Evolutionary conservation across 2,888 invertebrate species (phyloP), one percentile per base, ranked within the genome.

Genomic region (Cryptophagus acutangulus): DNA sequence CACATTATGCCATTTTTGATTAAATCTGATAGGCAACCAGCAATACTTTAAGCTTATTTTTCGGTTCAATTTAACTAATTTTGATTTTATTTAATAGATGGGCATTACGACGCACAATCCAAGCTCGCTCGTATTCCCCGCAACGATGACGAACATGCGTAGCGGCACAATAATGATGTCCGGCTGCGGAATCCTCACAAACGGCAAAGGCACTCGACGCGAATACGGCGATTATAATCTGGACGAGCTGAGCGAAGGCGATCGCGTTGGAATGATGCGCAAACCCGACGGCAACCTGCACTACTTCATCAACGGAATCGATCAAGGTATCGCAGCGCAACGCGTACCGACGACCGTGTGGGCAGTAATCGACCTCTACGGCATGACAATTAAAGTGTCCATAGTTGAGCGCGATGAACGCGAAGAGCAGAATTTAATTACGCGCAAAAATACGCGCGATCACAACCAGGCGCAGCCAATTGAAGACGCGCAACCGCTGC

Each of bases 111-210:
- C 90, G 8, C 94, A 95, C 63, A 90, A 92, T 70, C 95, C 96
- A 2, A 81, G 83, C 1, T 82, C 82, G 0, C 74, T 95, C 41
- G 84, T 92, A 44, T 94, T 94, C 67, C 96, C 95, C 2, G 91
- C 94, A 1, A 96, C 95, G 1, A 94, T 96, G 93, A 95, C 95
- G 0, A 95, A 95, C 66, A 88, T 95, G 87, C 81, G 92, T 41
- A 82, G 84, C 15, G 84, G 93, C 5, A 91, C 90, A 1, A 87
- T 89, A 18, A 91, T 91, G 87, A 94, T 96, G 94, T 94, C 94
- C 12, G 95, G 95, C 0, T 91, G 91, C 72, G 95, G 94, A 40
- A 92, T 96, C 54, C 74, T 95, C n/a, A 86, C 92, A 2, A 95
- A 95, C 66, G 95, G 95, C 1, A 93, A 94, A 67, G 94, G 94